Conservation (phyloP, 2,888 invertebrate genomes). For the Yponomeuta cagnagella region DNA sequence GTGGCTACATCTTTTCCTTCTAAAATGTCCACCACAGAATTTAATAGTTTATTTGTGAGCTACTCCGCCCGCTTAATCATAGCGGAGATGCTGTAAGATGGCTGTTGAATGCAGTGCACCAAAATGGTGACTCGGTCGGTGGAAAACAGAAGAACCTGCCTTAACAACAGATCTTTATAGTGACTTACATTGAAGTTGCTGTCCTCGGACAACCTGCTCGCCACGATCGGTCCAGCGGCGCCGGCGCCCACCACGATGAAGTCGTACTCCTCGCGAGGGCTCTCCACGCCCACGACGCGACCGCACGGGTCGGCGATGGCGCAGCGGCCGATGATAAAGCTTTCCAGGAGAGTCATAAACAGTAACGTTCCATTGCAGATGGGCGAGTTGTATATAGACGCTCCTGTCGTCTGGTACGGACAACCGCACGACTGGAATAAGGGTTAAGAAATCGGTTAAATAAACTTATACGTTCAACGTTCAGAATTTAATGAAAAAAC, state of each 20-base stretch:
- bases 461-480: no score
- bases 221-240: constrained; percentile 78
- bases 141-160: no score
- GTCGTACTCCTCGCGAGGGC: constrained; percentile 67
- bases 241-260: constrained; percentile 80
- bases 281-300: constrained; percentile 55
- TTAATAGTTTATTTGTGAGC: no score
- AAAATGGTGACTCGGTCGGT: no score
- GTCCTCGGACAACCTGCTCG: constrained; percentile 76
- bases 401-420: constrained; percentile 59
- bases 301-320: constrained; percentile 70
- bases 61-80: no score
- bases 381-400: constrained; percentile 68
- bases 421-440: constrained; percentile 59
- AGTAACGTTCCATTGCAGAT: constrained; percentile 67
- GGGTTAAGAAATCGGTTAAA: not conserved
- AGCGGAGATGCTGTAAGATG: no score
- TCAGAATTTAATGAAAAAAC: no score
- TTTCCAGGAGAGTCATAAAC: constrained; percentile 78
- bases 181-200: constrained; percentile 55
- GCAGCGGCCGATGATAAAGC: constrained; percentile 71
- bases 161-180: no score
- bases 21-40: no score
- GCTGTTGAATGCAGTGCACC: no score
- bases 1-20: no score